Conservation (phyloP, 2,888 invertebrate genomes). For the Hipparchia semele region DNA sequence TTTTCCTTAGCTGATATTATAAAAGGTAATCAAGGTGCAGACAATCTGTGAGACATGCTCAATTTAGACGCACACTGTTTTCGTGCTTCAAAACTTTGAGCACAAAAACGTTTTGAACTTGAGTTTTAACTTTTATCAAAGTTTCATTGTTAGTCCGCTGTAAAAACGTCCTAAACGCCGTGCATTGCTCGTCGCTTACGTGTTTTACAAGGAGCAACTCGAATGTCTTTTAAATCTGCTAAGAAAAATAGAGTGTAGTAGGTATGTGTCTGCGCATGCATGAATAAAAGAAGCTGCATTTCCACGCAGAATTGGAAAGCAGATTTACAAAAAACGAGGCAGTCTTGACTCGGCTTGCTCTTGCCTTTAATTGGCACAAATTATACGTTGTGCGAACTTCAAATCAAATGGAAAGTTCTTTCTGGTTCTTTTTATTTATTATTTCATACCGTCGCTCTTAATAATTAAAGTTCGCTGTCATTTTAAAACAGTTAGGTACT, state of each 20-base stretch:
- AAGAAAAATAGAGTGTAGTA: neutral
- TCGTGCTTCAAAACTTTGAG: too few species aligned
- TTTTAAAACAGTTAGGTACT: slow-evolving; percentile 32
- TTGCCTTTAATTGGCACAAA: slow-evolving; percentile 18
- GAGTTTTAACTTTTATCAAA: too few species aligned
- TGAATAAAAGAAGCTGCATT: slow-evolving; percentile 19
- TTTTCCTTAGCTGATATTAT: too few species aligned
- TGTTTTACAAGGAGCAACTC: neutral
- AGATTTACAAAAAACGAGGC: slow-evolving; percentile 12
- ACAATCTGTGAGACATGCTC: too few species aligned
- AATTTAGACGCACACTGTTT: too few species aligned
- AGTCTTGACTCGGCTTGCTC: slow-evolving; percentile 4
- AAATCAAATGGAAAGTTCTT: slow-evolving; percentile 29
- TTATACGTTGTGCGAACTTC: slow-evolving; percentile 12
- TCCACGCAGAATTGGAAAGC: slow-evolving; percentile 16
- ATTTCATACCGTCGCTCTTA: slow-evolving; percentile 24
- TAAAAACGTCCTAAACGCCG: too few species aligned
- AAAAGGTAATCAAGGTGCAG: too few species aligned
- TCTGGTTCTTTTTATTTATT: slow-evolving; percentile 11
- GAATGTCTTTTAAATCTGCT: too few species aligned
- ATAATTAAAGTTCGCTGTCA: slow-evolving; percentile 32
- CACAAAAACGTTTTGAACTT: too few species aligned
- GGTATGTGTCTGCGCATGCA: neutral
- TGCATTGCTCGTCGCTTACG: neutral
- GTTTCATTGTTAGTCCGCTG: too few species aligned